A percentile compares a stretch with the other conserved stretches of the same genome.
Evolutionary conservation across 1,140 invertebrate genomes (phyloP).

Genomic region (Araneus ventricosus): DNA sequence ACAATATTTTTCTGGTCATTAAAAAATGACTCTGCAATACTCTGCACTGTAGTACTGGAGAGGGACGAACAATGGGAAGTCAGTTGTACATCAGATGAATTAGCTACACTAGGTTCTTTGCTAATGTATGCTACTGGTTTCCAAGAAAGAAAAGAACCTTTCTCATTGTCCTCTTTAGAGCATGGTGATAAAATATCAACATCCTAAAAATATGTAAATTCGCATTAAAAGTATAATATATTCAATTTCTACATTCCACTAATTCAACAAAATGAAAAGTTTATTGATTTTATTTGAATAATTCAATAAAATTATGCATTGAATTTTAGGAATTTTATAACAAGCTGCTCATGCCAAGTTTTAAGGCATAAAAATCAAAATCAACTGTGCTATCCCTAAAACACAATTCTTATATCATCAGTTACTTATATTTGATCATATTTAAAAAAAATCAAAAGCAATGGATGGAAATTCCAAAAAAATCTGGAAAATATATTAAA

Average conservation of each 20-base stretch:
- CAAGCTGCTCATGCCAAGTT: too few species aligned
- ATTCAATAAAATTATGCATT: too few species aligned
- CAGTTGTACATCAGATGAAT: constrained; percentile 42
- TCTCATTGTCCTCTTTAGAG: constrained; percentile 3
- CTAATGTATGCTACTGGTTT: constrained; percentile 35
- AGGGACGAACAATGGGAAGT: background rate
- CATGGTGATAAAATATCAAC: constrained; percentile 33
- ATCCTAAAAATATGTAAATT: constrained; percentile 42
- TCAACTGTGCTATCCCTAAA: too few species aligned
- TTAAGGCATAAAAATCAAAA: too few species aligned
- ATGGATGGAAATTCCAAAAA: too few species aligned
- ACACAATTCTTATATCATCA: too few species aligned
- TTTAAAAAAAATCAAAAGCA: too few species aligned
- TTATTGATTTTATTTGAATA: too few species aligned
- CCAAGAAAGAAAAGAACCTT: constrained; percentile 53
- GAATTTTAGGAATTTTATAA: too few species aligned
- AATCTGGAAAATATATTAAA: too few species aligned
- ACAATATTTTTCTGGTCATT: background rate
- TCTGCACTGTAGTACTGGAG: background rate
- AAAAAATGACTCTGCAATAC: constrained; percentile 55
- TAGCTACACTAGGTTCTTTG: constrained; percentile 12
- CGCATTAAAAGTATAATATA: background rate
- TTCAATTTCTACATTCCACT: background rate
- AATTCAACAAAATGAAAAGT: background rate
- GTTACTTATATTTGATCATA: too few species aligned